A percentile compares a stretch with the other conserved stretches of the same genome.
Evolutionary conservation across 2,888 invertebrate species (phyloP).

Genomic region (Coelinius sp.): DNA sequence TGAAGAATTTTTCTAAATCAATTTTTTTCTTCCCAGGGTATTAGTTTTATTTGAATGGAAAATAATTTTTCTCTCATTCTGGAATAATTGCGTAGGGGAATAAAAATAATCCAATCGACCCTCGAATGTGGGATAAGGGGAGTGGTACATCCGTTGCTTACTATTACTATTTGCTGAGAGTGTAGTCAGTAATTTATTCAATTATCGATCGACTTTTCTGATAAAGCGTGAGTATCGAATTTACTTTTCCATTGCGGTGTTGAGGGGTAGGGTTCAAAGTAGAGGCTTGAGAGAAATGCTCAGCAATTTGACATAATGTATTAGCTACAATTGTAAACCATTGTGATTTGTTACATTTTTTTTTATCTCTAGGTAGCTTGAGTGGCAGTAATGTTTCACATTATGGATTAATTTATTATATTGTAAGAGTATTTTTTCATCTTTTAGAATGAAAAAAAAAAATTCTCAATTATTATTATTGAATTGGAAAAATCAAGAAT

Average conservation of each 20-base stretch:
- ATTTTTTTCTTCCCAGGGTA: slow-evolving; percentile 28
- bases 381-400: slow-evolving; percentile 22
- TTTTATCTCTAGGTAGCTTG: slow-evolving; percentile 12
- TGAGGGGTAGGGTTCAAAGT: slow-evolving; percentile 45
- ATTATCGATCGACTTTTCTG: slow-evolving; percentile 63
- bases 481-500: not conserved
- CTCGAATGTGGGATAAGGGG: not conserved
- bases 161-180: slow-evolving; percentile 23
- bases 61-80: slow-evolving; percentile 12
- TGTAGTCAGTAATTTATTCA: slow-evolving; percentile 58
- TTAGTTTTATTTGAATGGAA: slow-evolving; percentile 17
- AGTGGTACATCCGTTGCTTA: slow-evolving; percentile 21
- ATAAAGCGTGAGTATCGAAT: slow-evolving; percentile 49
- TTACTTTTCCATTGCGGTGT: slow-evolving; percentile 39
- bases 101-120: not conserved
- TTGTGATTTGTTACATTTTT: slow-evolving; percentile 55
- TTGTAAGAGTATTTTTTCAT: too few relatives aligned
- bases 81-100: slow-evolving; percentile 44
- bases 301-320: slow-evolving; percentile 62
- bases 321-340: slow-evolving; percentile 53
- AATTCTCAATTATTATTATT: not conserved
- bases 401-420: not conserved
- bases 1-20: slow-evolving; percentile 25
- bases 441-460: too few relatives aligned
- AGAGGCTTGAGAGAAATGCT: slow-evolving; percentile 34